A percentile compares a stretch with the other conserved stretches of the same genome.
Conservation (phyloP, 2,888 invertebrate genomes). For the Apodemia mormo region DNA sequence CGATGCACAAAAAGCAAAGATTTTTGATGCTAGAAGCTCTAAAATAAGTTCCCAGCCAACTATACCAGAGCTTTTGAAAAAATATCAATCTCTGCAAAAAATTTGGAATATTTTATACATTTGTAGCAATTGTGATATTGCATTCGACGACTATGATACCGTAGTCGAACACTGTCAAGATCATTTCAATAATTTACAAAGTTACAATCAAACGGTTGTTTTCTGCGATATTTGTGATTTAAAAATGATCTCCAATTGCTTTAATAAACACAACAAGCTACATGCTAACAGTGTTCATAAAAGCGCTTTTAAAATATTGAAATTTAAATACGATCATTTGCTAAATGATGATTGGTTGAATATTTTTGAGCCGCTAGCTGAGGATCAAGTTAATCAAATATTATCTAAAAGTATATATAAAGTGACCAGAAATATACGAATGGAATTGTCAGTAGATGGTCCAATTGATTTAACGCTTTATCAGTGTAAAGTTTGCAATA, state of each 20-base stretch:
- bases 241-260: conserved; percentile 46
- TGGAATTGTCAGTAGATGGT: conserved; percentile 45
- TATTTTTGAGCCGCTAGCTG: conserved; percentile 45
- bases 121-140: conserved; percentile 48
- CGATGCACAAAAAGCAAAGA: not conserved
- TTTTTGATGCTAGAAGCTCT: not conserved
- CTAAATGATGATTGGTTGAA: conserved; percentile 48
- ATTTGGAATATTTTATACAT: conserved; percentile 56
- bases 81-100: conserved; percentile 48
- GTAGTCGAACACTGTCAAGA: conserved; percentile 44
- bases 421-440: conserved; percentile 40
- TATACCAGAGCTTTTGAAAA: conserved; percentile 48
- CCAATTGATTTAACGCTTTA: conserved; percentile 45
- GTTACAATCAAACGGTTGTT: conserved; percentile 34
- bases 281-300: conserved; percentile 31
- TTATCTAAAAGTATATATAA: conserved; percentile 47
- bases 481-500: conserved; percentile 45
- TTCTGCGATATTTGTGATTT: conserved; percentile 51
- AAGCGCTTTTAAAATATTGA: conserved; percentile 47
- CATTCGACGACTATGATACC: conserved; percentile 51
- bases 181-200: conserved; percentile 45
- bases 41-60: conserved; percentile 11
- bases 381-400: conserved; percentile 44
- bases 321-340: conserved; percentile 45
- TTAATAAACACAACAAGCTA: conserved; percentile 42